A percentile compares a stretch with the other conserved stretches of the same genome.
Evolutionary conservation across 2,113 vertebrate species (phyloP).

Genomic region (Sinocyclocheilus grahami): DNA sequence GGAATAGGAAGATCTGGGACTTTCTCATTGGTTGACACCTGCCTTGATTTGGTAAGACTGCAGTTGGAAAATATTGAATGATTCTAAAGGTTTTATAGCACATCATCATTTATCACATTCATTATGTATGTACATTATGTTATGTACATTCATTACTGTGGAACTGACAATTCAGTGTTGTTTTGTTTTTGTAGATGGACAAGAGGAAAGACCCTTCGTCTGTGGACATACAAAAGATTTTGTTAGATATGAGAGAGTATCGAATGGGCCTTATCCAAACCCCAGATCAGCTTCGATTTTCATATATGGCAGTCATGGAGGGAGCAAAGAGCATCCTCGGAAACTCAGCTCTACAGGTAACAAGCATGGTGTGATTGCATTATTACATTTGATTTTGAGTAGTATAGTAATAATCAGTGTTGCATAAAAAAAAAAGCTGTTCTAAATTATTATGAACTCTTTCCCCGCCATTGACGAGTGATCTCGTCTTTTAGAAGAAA

Average conservation of each 20-base stretch:
- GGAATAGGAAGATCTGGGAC: conserved; percentile 95
- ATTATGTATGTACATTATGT: background rate
- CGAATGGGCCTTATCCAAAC: conserved; percentile 99
- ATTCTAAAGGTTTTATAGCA: background rate
- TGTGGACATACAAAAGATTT: conserved; percentile 92
- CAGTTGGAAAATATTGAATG: background rate
- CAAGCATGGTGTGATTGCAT: background rate
- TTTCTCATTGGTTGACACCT: conserved; percentile 93
- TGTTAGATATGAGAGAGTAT: conserved; percentile 93
- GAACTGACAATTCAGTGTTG: conserved; percentile 37
- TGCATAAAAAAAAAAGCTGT: background rate
- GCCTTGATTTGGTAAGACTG: conserved; percentile 88
- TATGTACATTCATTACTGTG: background rate
- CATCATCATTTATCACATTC: background rate
- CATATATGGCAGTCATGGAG: conserved; percentile 97
- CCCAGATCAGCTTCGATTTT: conserved; percentile 95
- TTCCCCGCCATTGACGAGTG: too few relatives aligned
- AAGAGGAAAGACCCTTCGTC: conserved; percentile 80
- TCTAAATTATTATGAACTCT: too few relatives aligned
- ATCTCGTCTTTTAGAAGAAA: too few relatives aligned
- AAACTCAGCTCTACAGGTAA: conserved; percentile 84
- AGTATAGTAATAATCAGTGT: background rate
- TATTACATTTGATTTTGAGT: background rate
- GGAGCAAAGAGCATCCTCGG: conserved; percentile 86
- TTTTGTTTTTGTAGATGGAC: conserved; percentile 80